phyloP scores from a whole-genome alignment of 2,797 vertebrate species.

The Danio kyathit region DNA sequence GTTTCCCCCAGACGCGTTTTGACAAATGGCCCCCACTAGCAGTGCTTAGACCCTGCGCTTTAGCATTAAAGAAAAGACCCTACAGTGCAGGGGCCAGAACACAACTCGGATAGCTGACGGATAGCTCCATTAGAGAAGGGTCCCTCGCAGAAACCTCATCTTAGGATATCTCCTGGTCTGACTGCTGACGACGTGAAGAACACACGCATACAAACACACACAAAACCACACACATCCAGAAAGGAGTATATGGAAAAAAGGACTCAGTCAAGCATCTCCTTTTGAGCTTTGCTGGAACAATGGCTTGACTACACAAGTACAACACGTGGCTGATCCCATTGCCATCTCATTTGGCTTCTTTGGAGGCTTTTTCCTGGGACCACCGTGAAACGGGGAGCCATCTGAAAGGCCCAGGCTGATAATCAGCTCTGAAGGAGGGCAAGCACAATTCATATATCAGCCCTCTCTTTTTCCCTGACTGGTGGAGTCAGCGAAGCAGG shows the following conservation, averaged over 20 bases:
- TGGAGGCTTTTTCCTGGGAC: conserved; percentile 89
- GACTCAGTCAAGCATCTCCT: conserved; percentile 97
- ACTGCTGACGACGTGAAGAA: conserved; percentile 87
- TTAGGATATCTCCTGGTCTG: conserved; percentile 83
- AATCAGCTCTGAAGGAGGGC: conserved; percentile 85
- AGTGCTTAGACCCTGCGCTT: conserved; percentile 75
- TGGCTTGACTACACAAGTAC: conserved; percentile 89
- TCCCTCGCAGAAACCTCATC: conserved; percentile 85
- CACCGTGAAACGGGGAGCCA: conserved; percentile 93
- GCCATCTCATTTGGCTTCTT: conserved; percentile 84
- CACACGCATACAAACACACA: conserved; percentile 67
- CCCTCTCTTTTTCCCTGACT: conserved; percentile 73
- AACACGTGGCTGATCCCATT: conserved; percentile 87
- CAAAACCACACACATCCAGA: conserved; percentile 76
- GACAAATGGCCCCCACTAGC: conserved; percentile 80
- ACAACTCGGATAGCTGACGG: conserved; percentile 85
- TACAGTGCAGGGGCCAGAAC: conserved; percentile 75
- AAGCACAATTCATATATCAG: conserved; percentile 94
- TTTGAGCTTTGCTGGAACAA: conserved; percentile 93
- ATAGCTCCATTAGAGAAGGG: conserved; percentile 90
- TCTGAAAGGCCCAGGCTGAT: conserved; percentile 85
- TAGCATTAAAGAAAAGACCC: conserved; percentile 78
- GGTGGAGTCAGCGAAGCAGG: conserved; percentile 92
- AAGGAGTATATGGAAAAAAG: conserved; percentile 85
- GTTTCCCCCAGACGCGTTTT: conserved; percentile 77